Percentiles rank a stretch among this genome's conserved stretches.
Evolutionary conservation across 2,797 vertebrate species (phyloP).

Genomic region (Podarcis lilfordi): DNA sequence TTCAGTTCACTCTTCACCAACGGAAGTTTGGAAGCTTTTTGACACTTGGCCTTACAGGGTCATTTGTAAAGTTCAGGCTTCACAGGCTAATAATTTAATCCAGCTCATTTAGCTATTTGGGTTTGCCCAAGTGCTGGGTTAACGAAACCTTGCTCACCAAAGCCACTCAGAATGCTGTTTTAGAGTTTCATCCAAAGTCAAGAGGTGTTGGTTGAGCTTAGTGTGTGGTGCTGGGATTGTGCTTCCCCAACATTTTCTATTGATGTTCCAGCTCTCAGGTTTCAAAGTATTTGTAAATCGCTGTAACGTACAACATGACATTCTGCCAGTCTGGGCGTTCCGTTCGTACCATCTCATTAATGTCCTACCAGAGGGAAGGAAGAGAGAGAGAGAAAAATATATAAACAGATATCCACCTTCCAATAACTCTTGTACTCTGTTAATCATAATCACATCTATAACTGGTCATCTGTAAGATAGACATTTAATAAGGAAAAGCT

Average conservation of each 20-base stretch:
- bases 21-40: conserved; percentile 45
- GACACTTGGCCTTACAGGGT: conserved; percentile 42
- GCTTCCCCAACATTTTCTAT: conserved; percentile 25
- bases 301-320: conserved; percentile 97
- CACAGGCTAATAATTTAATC: conserved; percentile 59
- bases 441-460: background rate
- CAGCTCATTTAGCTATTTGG: conserved; percentile 49
- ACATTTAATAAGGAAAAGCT: background rate
- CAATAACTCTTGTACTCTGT: background rate
- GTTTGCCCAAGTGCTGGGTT: conserved; percentile 51
- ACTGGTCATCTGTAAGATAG: background rate
- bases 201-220: conserved; percentile 52
- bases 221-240: conserved; percentile 47
- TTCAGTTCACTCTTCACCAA: conserved; percentile 33
- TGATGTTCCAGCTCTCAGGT: conserved; percentile 81
- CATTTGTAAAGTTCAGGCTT: conserved; percentile 51
- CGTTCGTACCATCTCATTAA: conserved; percentile 94
- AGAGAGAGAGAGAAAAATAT: conserved; percentile 11
- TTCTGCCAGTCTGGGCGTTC: conserved; percentile 97
- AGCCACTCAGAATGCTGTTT: conserved; percentile 48
- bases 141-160: conserved; percentile 56
- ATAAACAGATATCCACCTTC: background rate
- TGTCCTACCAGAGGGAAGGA: conserved; percentile 83
- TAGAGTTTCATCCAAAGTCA: conserved; percentile 40
- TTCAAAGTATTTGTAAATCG: conserved; percentile 99